Conservation (phyloP, 2,888 invertebrate species). For the Strigamia crassipes region DNA sequence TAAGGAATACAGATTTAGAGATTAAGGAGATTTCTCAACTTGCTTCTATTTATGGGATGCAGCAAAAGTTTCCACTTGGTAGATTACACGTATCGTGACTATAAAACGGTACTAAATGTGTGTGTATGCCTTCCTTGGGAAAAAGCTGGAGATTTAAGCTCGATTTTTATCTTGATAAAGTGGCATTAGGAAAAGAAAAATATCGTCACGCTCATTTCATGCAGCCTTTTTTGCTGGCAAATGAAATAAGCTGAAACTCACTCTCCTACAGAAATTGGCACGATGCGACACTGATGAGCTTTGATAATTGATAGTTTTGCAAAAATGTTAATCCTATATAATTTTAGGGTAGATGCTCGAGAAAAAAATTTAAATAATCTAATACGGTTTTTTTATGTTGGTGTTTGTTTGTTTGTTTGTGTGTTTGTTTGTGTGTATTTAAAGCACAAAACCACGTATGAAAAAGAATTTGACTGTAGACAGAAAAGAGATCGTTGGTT, state of each 20-base stretch:
- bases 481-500: too few relatives aligned
- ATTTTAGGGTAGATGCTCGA: too few relatives aligned
- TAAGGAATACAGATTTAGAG: constrained; percentile 35
- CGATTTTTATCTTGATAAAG: constrained; percentile 28
- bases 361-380: too few relatives aligned
- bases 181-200: constrained; percentile 15
- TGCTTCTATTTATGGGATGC: constrained; percentile 7
- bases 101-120: constrained; percentile 21
- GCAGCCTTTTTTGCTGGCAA: not conserved
- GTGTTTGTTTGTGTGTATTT: too few relatives aligned
- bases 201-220: constrained; percentile 11
- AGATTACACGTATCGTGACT: constrained; percentile 33
- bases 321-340: too few relatives aligned
- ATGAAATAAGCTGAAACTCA: constrained; percentile 10
- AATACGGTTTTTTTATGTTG: too few relatives aligned
- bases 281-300: not conserved
- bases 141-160: constrained; percentile 2
- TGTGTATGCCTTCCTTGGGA: constrained; percentile 31
- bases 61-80: constrained; percentile 38
- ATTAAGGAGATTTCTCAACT: constrained; percentile 28
- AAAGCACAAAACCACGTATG: too few relatives aligned
- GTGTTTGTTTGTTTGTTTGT: too few relatives aligned
- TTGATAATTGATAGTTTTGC: not conserved
- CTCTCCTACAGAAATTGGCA: not conserved
- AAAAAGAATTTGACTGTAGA: too few relatives aligned